Evolutionary conservation across 1,140 invertebrate species (phyloP).

Genomic region (Teleopsis dalmanni): DNA sequence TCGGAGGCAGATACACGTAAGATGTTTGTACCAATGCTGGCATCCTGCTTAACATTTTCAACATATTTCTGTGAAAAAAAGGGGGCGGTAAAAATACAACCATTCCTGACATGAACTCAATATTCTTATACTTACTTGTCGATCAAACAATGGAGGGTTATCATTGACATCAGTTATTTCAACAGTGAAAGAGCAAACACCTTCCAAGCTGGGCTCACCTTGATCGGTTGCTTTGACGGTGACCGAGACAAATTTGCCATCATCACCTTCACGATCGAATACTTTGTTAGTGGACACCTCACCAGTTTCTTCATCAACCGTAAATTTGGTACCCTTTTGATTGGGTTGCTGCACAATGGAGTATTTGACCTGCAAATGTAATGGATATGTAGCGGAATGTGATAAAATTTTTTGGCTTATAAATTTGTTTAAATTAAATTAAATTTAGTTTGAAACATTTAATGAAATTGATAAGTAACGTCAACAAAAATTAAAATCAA

Average conservation of each 20-base stretch:
- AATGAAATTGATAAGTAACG: not conserved
- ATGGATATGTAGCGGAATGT: too few relatives aligned
- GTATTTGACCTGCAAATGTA: constrained; percentile 61
- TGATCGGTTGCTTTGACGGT: constrained; percentile 94
- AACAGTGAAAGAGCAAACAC: constrained; percentile 92
- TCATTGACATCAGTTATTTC: constrained; percentile 94
- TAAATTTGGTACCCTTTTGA: constrained; percentile 92
- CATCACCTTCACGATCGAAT: constrained; percentile 90
- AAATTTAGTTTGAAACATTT: too few relatives aligned
- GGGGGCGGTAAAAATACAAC: too few relatives aligned
- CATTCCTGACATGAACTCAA: not conserved
- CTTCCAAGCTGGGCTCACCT: constrained; percentile 89
- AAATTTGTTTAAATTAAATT: not conserved
- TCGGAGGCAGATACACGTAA: constrained; percentile 88
- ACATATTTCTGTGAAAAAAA: constrained; percentile 74
- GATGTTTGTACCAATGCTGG: constrained; percentile 90
- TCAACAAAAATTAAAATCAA: not conserved
- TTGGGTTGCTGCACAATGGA: constrained; percentile 94
- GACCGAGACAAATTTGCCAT: constrained; percentile 91
- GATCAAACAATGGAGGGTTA: constrained; percentile 87
- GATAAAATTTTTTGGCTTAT: too few relatives aligned
- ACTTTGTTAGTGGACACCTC: constrained; percentile 93
- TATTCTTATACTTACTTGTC: constrained; percentile 60
- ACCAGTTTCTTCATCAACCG: constrained; percentile 88
- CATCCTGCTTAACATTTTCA: constrained; percentile 94